Conservation (phyloP, 2,797 vertebrate species). For the Morus bassanus region DNA sequence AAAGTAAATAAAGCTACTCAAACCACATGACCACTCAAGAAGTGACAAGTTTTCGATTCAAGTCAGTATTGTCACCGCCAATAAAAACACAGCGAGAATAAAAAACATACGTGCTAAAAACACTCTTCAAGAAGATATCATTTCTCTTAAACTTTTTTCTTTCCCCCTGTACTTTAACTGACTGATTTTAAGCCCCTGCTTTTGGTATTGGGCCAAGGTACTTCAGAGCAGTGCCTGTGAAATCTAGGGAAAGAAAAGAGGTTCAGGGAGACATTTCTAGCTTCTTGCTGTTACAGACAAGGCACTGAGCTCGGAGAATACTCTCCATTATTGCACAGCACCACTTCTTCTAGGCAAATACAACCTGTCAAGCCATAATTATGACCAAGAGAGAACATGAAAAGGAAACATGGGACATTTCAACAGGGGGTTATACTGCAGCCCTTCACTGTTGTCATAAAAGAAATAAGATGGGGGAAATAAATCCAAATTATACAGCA, state of each 20-base stretch:
- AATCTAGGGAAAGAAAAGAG: not conserved
- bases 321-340: not conserved
- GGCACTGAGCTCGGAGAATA: not conserved
- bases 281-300: not conserved
- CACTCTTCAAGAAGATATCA: not conserved
- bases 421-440: not conserved
- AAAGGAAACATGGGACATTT: not conserved
- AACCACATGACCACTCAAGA: not conserved
- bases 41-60: not conserved
- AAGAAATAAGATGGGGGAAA: not conserved
- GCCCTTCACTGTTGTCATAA: not conserved
- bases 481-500: not conserved
- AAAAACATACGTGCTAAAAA: not conserved
- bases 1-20: not conserved
- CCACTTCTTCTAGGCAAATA: not conserved
- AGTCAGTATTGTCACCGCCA: not conserved
- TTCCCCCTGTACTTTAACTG: not conserved
- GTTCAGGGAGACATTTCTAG: not conserved
- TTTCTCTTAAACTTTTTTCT: not conserved
- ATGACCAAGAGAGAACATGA: not conserved
- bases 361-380: not conserved
- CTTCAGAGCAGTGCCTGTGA: not conserved
- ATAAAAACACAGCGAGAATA: not conserved
- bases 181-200: not conserved
- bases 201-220: not conserved